Conservation (phyloP, 2,113 vertebrate species). For the Talpa occidentalis region DNA sequence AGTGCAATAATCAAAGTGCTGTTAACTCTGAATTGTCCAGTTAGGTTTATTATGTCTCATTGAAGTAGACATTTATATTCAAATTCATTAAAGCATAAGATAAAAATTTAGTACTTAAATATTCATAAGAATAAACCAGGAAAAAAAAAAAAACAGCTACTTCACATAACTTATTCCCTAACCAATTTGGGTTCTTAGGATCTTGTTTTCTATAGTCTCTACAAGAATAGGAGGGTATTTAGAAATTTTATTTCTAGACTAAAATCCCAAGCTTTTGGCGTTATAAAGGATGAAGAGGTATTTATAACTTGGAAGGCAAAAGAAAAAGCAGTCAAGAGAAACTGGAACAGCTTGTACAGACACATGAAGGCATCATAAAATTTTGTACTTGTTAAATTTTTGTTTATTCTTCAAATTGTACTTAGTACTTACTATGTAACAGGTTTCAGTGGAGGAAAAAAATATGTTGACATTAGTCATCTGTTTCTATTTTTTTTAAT, state of each 20-base stretch:
- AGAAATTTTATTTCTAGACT: background rate
- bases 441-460: background rate
- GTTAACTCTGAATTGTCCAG: background rate
- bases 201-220: constrained; percentile 4
- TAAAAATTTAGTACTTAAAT: background rate
- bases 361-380: background rate
- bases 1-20: background rate
- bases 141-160: background rate
- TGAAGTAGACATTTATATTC: background rate
- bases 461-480: background rate
- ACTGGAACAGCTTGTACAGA: background rate
- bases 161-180: background rate
- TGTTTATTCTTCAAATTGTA: background rate
- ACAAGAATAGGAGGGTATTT: background rate
- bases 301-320: background rate
- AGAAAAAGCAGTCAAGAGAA: background rate
- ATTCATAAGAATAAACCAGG: background rate
- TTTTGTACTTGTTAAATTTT: background rate
- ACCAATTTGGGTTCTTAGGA: background rate
- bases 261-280: background rate
- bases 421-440: background rate
- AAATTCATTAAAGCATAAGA: background rate
- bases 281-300: background rate
- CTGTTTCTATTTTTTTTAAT: too few species aligned
- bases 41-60: background rate